phyloP scores from a whole-genome alignment of 2,113 vertebrate genomes.

The Neoarius graeffei region DNA sequence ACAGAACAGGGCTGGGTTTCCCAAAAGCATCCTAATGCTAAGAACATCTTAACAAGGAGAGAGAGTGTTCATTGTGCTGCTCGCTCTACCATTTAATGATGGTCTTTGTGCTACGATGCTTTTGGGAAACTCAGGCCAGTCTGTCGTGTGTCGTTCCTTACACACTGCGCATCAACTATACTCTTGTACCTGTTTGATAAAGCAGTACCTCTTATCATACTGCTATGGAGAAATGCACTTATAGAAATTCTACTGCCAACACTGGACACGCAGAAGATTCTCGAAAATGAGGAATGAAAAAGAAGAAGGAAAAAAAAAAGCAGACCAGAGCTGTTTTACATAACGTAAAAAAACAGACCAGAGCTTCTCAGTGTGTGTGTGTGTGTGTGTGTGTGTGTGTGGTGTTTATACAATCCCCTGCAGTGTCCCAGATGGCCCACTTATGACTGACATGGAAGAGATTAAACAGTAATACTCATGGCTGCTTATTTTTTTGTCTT shows the following conservation, averaged over 20 bases:
- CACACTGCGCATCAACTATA: background rate
- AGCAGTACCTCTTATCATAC: background rate
- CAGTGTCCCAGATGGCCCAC: conserved; percentile 73
- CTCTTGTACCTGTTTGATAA: background rate
- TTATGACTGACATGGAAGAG: conserved; percentile 62
- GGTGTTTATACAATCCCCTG: conserved; percentile 68
- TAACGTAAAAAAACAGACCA: too few relatives aligned
- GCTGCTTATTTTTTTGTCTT: conserved; percentile 27
- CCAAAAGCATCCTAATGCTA: too few relatives aligned
- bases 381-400: conserved; percentile 25
- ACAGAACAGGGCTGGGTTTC: too few relatives aligned
- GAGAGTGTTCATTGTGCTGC: too few relatives aligned
- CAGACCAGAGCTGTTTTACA: too few relatives aligned
- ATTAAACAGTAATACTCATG: conserved; percentile 67
- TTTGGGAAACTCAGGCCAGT: background rate
- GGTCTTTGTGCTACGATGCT: too few relatives aligned
- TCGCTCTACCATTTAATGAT: too few relatives aligned
- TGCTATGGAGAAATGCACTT: background rate
- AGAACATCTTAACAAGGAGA: too few relatives aligned
- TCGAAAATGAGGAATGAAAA: background rate
- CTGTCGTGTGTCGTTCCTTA: background rate
- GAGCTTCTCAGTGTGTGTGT: conserved; percentile 9
- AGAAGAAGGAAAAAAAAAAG: background rate
- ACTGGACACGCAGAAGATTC: background rate
- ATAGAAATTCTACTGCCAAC: background rate